A percentile compares a stretch with the other conserved stretches of the same genome.
These are phyloP conservation scores for Diploptera punctata DNA, from an alignment of 2,888 invertebrate species.

Conservation along the genomic window DNA sequence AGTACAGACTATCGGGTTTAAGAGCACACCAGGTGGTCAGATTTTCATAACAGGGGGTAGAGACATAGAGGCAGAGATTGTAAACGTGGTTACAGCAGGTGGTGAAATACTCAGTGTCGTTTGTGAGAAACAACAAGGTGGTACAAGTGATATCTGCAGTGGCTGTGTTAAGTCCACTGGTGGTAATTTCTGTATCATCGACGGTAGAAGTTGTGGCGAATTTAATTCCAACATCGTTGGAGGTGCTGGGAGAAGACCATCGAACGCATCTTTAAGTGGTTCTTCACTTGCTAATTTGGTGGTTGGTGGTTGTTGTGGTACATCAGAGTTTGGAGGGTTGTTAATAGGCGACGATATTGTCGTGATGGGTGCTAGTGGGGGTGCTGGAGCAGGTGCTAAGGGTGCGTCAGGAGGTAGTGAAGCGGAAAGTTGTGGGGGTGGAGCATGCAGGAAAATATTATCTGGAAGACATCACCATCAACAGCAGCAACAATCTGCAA, in stretches of 20 bases:
- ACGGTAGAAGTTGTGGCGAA: too few relatives aligned
- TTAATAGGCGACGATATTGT: constrained; percentile 5
- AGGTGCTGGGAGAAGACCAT: neutral
- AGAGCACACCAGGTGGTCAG: neutral
- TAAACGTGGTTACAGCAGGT: constrained; percentile 9
- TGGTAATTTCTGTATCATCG: neutral
- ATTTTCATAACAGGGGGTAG: neutral
- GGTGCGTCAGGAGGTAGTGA: constrained; percentile 16
- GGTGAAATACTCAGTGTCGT: constrained; percentile 14
- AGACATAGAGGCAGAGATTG: constrained; percentile 7
- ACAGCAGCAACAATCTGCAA: neutral
- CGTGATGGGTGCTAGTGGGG: constrained; percentile 35
- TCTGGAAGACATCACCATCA: constrained; percentile 23
- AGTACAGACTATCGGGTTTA: neutral
- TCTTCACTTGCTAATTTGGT: neutral
- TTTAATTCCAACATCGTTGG: too few relatives aligned
- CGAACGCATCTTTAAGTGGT: neutral
- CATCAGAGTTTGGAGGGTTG: constrained; percentile 2
- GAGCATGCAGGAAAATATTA: constrained; percentile 39
- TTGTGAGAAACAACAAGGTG: constrained; percentile 6
- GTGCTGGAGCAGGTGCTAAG: constrained; percentile 32
- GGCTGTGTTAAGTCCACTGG: neutral
- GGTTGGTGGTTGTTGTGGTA: constrained; percentile 7
- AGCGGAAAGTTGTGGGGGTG: constrained; percentile 37
- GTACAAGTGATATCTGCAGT: neutral